phyloP scores from a whole-genome alignment of 1,140 invertebrate species.

The Laupala kohalensis region DNA sequence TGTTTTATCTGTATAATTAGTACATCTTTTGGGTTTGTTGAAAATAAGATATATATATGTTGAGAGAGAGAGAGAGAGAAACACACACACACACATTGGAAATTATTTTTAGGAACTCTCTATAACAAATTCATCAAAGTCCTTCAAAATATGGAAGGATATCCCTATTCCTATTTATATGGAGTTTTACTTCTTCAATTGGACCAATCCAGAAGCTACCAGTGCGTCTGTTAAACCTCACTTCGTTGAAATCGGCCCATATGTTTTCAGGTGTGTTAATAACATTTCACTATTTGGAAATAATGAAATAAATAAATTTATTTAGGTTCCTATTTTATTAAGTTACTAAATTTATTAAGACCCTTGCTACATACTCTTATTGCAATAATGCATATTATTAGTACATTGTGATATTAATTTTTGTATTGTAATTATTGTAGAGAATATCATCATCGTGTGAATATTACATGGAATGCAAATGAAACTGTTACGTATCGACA shows the following conservation, averaged over 20 bases:
- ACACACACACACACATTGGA: too few relatives aligned
- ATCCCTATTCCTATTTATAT: constrained; percentile 65
- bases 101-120: constrained; percentile 36
- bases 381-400: too few relatives aligned
- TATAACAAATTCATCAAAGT: constrained; percentile 41
- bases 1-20: too few relatives aligned
- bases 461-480: constrained; percentile 56
- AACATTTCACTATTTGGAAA: too few relatives aligned
- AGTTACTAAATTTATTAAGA: too few relatives aligned
- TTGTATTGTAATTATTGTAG: constrained; percentile 1
- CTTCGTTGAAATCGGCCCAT: constrained; percentile 7
- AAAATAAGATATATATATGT: too few relatives aligned
- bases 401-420: too few relatives aligned
- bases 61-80: too few relatives aligned
- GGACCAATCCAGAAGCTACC: constrained; percentile 7
- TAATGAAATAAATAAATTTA: too few relatives aligned
- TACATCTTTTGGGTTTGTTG: too few relatives aligned
- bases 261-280: constrained; percentile 12
- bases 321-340: too few relatives aligned
- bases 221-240: background rate
- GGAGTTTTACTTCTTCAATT: constrained; percentile 20
- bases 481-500: constrained; percentile 69
- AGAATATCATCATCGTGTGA: constrained; percentile 24
- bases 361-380: too few relatives aligned
- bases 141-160: constrained; percentile 53